Percentiles rank a stretch among this genome's conserved stretches.
phyloP scores from a whole-genome alignment of 2,888 invertebrate species.

The Exephanes ischioxanthus region DNA sequence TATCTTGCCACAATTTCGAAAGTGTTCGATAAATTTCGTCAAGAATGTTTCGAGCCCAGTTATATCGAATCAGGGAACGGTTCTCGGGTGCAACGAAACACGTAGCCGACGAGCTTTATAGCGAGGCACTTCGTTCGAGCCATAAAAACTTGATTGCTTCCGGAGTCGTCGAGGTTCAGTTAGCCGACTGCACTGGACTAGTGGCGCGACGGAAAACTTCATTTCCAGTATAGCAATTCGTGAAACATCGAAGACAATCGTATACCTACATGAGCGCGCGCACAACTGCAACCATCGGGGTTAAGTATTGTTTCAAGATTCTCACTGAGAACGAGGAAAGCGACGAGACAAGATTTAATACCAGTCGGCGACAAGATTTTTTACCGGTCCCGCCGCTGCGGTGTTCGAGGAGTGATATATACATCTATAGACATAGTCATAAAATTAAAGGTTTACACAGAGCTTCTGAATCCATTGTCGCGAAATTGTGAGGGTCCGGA shows the following conservation, averaged over 20 bases:
- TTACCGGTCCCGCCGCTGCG: not conserved
- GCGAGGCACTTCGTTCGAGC: slow-evolving; percentile 49
- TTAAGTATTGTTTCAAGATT: not conserved
- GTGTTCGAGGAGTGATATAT: not conserved
- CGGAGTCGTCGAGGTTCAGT: slow-evolving; percentile 17
- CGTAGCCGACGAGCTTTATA: slow-evolving; percentile 18
- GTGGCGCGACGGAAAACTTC: slow-evolving; percentile 14
- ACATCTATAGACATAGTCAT: not conserved
- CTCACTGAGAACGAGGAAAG: not conserved
- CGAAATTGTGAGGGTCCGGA: not conserved
- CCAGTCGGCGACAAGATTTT: not conserved
- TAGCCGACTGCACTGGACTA: not conserved
- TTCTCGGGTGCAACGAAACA: not conserved
- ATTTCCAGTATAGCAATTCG: slow-evolving; percentile 12
- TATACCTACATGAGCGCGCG: not conserved
- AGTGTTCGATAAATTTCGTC: not conserved
- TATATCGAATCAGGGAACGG: not conserved
- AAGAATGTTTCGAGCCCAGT: not conserved
- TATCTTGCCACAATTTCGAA: not conserved
- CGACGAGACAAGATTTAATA: slow-evolving; percentile 9
- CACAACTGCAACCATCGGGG: not conserved
- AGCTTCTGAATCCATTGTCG: not conserved
- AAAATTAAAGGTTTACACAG: not conserved
- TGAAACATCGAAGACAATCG: not conserved
- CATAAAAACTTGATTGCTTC: slow-evolving; percentile 68